Evolutionary conservation across 2,113 vertebrate genomes (phyloP).

Genomic region (Pavo muticus): DNA sequence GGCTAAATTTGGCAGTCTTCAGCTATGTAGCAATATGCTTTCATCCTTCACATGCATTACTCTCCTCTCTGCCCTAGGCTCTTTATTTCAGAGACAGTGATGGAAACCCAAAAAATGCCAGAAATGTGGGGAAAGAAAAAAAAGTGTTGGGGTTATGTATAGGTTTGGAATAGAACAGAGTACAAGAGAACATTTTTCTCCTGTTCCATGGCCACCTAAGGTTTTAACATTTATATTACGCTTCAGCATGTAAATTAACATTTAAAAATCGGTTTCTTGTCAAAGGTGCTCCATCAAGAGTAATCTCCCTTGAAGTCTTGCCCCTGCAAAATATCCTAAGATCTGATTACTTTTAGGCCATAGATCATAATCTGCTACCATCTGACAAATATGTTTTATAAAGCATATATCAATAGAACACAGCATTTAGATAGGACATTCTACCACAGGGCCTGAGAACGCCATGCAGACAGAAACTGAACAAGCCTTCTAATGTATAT

Average conservation of each 20-base stretch:
- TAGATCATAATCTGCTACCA: constrained; percentile 14
- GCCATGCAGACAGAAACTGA: background rate
- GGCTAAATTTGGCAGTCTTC: background rate
- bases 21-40: background rate
- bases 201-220: background rate
- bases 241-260: constrained; percentile 10
- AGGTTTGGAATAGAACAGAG: background rate
- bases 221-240: constrained; percentile 22
- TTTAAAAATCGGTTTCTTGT: constrained; percentile 14
- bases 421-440: background rate
- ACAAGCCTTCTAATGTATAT: background rate
- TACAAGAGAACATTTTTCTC: constrained; percentile 3
- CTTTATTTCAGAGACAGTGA: background rate
- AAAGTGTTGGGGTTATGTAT: background rate
- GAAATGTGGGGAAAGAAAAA: background rate
- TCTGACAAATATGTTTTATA: background rate
- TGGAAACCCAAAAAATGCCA: background rate
- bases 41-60: background rate
- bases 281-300: constrained; percentile 8
- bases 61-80: background rate
- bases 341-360: constrained; percentile 9
- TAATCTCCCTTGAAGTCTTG: constrained; percentile 14
- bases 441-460: background rate
- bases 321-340: background rate
- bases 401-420: background rate